Conservation (phyloP, 2,113 vertebrate genomes). For the Dasypus novemcinctus region DNA sequence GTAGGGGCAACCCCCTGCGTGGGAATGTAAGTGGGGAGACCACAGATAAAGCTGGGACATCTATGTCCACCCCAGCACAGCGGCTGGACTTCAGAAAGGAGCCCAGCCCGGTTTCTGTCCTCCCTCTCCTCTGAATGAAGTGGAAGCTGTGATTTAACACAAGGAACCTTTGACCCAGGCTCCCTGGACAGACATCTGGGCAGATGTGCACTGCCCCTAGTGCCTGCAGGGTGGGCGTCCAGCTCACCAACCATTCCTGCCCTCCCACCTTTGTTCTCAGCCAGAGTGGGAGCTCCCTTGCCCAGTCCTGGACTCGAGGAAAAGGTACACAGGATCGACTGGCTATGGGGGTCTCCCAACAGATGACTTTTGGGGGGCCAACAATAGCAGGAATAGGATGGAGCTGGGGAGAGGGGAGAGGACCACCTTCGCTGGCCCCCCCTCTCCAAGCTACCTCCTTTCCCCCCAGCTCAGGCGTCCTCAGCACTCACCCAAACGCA, state of each 20-base stretch:
- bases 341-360: background rate
- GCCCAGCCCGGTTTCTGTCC: background rate
- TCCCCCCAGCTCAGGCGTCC: background rate
- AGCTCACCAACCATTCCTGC: background rate
- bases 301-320: background rate
- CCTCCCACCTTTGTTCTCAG: background rate
- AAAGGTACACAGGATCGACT: background rate
- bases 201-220: background rate
- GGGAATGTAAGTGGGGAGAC: background rate
- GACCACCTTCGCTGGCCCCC: background rate
- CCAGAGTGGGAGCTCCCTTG: background rate
- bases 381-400: background rate
- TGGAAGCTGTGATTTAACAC: background rate
- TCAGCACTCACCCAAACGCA: conserved; percentile 74
- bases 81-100: background rate
- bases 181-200: fast-evolving
- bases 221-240: background rate
- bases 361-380: background rate
- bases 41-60: background rate
- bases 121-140: background rate
- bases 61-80: fast-evolving
- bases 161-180: background rate
- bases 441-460: background rate
- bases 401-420: background rate
- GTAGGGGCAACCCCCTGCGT: background rate